Base-by-base conservation (phyloP, 2,113 vertebrate genomes). In the Phodopus roborovskii region DNA sequence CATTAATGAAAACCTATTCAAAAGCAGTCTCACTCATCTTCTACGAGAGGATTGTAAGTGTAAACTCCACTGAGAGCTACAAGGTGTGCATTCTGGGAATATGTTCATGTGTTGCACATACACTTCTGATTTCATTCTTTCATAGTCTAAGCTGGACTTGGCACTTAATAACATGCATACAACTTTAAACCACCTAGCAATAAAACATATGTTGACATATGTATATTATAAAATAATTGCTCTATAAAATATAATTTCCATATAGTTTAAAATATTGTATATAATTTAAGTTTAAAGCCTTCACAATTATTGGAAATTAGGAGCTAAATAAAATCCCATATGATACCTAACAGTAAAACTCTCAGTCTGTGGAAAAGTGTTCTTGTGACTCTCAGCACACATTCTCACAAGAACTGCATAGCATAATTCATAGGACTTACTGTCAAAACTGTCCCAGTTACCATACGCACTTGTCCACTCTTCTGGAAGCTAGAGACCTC, bases 221-320 rank as follows among this genome's bases (percentile, higher is more conserved):
- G 70, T 45, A 45, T 0, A 88, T 66, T 87, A 36, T 24, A 75
- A 0, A 89, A 73, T 88, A 56, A 92, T 66, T 85, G n/a, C 66
- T 93, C 10, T 13, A 85, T 70, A 91, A 88, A 91, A 66, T 19
- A 45, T 50, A 48, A 93, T 68, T 92, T 88, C 5, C 90, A 73
- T 45, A 84, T n/a, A 58, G n/a, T 62, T 91, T 56, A 10, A 88
- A 85, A 50, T 48, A 13, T 60, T 83, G 36, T 77, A 17, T 82
- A 33, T 28, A 66, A 15, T 42, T 96, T 96, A 90, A 87, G 90
- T 96, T 97, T 97, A 97, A 97, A 97, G 97, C 98, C 95, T 98
- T 98, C 97, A 93, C 95, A 98, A 98, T 98, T 97, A 97, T 81
- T 95, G 36, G 68, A 77, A 98, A 98, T 98, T 98, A 92, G 85